Evolutionary conservation across 2,888 invertebrate species (phyloP).

Genomic region (Scaptomyza caliginosa): DNA sequence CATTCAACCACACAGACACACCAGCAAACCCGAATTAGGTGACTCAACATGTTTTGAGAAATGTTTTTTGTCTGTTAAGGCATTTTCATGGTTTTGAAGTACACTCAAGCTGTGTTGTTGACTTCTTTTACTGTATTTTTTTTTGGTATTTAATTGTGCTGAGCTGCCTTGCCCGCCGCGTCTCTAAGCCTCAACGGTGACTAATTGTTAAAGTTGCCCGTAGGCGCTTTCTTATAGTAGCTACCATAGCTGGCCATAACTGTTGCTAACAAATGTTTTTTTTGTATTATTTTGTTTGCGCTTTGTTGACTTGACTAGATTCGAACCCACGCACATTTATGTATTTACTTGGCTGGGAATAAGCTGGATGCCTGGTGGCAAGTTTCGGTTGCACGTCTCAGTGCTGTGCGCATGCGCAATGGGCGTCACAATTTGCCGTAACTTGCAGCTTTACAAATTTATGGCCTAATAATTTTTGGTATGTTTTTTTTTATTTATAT

Average conservation of each 20-base stretch:
- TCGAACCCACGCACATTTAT: constrained; percentile 52
- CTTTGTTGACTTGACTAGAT: constrained; percentile 47
- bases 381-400: constrained; percentile 35
- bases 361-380: constrained; percentile 22
- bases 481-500: neutral
- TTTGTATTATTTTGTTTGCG: constrained; percentile 27
- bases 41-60: neutral
- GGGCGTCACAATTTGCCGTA: constrained; percentile 73
- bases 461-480: constrained; percentile 70
- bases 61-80: neutral
- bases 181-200: constrained; percentile 56
- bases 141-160: constrained; percentile 23
- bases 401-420: constrained; percentile 68
- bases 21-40: neutral
- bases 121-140: constrained; percentile 20
- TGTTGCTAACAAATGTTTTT: constrained; percentile 18
- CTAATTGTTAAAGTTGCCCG: constrained; percentile 65
- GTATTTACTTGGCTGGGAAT: constrained; percentile 35
- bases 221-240: constrained; percentile 4
- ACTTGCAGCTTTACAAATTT: constrained; percentile 46
- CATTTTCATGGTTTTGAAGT: constrained; percentile 21
- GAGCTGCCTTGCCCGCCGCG: constrained; percentile 18
- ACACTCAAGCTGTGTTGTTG: constrained; percentile 1
- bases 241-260: constrained; percentile 35
- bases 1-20: neutral